Conservation (phyloP, 2,888 invertebrate species). For the Acanthacorydalis orientalis region DNA sequence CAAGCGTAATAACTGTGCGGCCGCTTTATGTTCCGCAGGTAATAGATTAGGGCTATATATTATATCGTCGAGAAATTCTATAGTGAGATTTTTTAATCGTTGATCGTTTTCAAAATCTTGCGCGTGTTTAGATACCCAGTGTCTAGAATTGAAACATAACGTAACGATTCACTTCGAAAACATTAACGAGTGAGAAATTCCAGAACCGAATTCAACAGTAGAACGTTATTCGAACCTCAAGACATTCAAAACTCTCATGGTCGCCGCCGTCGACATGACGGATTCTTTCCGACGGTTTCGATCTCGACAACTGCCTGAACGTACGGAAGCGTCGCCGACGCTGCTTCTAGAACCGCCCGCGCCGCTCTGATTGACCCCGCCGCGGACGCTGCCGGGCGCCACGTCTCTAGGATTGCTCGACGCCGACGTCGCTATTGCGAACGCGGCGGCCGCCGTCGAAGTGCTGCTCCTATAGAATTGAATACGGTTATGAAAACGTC, state of each 20-base stretch:
- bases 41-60: slow-evolving; percentile 66
- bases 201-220: not conserved
- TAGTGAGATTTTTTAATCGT: slow-evolving; percentile 55
- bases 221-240: slow-evolving; percentile 33
- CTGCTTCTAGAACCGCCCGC: slow-evolving; percentile 18
- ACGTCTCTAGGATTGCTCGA: slow-evolving; percentile 63
- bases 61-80: slow-evolving; percentile 77
- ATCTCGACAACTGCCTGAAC: slow-evolving; percentile 25
- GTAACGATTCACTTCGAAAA: too few species aligned
- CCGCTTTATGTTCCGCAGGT: slow-evolving; percentile 80
- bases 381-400: slow-evolving; percentile 6
- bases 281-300: slow-evolving; percentile 47
- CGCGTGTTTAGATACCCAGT: slow-evolving; percentile 84
- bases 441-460: slow-evolving; percentile 75
- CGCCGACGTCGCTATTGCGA: slow-evolving; percentile 80
- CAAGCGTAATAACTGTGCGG: slow-evolving; percentile 60
- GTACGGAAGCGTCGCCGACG: slow-evolving; percentile 15
- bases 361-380: slow-evolving; percentile 2
- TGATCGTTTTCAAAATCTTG: slow-evolving; percentile 73
- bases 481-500: too few species aligned
- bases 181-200: not conserved
- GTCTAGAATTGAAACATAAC: slow-evolving; percentile 27
- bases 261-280: slow-evolving; percentile 82
- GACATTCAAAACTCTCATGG: slow-evolving; percentile 82
- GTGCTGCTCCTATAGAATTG: slow-evolving; percentile 50